These are phyloP conservation scores for Leiothrix lutea DNA, from an alignment of 2,113 vertebrate genomes.

Conservation along the genomic window DNA sequence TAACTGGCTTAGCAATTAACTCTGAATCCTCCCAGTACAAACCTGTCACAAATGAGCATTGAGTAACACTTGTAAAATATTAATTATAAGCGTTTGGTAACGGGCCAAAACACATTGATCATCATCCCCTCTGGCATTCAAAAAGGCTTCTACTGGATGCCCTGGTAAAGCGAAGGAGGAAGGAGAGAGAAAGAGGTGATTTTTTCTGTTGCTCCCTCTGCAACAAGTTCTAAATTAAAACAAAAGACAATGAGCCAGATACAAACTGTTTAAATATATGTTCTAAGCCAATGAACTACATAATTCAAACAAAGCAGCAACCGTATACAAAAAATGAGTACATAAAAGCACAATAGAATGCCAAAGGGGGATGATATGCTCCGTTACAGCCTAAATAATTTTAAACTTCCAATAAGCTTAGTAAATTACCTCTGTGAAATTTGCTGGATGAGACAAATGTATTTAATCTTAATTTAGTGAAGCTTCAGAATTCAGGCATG, in stretches of 20 bases:
- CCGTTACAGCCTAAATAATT: neutral
- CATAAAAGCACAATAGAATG: neutral
- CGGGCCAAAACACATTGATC: neutral
- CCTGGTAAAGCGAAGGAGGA: neutral
- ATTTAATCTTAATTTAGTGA: neutral
- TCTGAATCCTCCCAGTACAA: neutral
- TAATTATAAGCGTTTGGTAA: neutral
- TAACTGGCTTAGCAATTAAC: slow-evolving; percentile 1
- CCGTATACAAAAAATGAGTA: neutral
- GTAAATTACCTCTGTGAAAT: neutral
- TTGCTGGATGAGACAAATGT: neutral
- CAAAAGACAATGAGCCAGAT: neutral
- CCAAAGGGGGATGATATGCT: neutral
- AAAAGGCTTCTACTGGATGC: neutral
- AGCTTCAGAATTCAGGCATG: neutral
- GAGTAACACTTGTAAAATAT: neutral
- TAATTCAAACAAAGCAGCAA: neutral
- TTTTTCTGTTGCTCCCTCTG: neutral
- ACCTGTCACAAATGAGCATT: neutral
- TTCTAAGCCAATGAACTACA: neutral
- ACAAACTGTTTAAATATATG: neutral
- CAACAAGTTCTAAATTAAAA: neutral
- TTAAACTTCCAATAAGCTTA: neutral
- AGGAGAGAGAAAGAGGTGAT: neutral
- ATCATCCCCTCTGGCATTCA: neutral